These are phyloP conservation scores for Netelia virgata DNA, from an alignment of 2,888 invertebrate species.

Conservation along the genomic window DNA sequence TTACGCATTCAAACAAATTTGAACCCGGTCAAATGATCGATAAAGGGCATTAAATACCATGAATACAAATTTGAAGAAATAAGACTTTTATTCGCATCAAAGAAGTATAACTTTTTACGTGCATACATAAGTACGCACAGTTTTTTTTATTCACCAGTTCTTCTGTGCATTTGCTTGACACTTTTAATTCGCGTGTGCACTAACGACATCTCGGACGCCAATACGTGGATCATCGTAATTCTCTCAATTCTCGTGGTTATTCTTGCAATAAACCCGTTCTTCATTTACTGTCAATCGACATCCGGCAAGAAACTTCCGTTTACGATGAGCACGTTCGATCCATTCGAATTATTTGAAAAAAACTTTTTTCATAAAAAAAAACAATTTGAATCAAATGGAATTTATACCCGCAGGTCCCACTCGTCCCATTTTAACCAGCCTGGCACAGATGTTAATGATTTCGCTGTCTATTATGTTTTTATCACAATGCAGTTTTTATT, in stretches of 20 bases:
- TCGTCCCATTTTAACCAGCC: slow-evolving; percentile 93
- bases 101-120: no score
- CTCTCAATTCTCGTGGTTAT: slow-evolving; percentile 67
- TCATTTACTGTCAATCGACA: slow-evolving; percentile 81
- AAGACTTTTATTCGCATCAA: no score
- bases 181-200: slow-evolving; percentile 57
- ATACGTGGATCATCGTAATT: slow-evolving; percentile 65
- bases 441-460: no score
- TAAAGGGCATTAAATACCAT: no score
- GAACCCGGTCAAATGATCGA: no score
- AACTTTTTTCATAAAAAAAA: not conserved
- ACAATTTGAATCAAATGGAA: not conserved
- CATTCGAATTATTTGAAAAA: not conserved
- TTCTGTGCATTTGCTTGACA: slow-evolving; percentile 72
- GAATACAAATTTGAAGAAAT: no score
- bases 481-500: no score
- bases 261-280: slow-evolving; percentile 73
- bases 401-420: not conserved
- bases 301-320: slow-evolving; percentile 81
- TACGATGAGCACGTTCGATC: slow-evolving; percentile 75
- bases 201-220: slow-evolving; percentile 71
- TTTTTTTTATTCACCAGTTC: slow-evolving; percentile 57
- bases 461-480: no score
- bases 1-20: no score
- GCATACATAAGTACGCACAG: no score